These are phyloP conservation scores for Psilopogon haemacephalus DNA, from an alignment of 2,113 vertebrate genomes.

Conservation along the genomic window DNA sequence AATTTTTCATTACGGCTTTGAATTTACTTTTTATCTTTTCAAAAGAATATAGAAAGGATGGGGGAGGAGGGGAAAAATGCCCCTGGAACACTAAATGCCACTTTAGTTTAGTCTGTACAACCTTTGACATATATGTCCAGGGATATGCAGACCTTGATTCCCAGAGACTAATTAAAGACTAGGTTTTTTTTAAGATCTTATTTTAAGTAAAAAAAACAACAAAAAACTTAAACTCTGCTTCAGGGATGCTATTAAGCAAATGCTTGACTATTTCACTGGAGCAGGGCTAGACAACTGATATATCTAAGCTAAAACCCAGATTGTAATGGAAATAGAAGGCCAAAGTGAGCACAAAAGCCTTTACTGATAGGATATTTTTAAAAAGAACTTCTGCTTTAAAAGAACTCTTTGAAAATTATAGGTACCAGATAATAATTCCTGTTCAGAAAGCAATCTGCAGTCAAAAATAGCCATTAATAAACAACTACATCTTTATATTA, in stretches of 20 bases:
- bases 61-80: no score
- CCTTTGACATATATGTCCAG: background rate
- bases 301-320: background rate
- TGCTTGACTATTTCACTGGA: background rate
- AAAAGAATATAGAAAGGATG: background rate
- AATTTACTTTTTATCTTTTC: background rate
- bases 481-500: background rate
- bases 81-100: background rate
- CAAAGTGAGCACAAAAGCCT: background rate
- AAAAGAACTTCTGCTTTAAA: background rate
- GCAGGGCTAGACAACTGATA: background rate
- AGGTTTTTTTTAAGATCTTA: background rate
- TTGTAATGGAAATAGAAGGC: background rate
- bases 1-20: background rate
- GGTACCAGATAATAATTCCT: background rate
- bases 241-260: background rate
- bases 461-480: background rate
- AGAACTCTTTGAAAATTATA: background rate
- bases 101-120: background rate
- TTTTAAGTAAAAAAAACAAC: background rate
- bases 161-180: background rate
- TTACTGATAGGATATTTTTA: background rate
- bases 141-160: background rate
- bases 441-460: background rate
- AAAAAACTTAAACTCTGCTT: background rate